Conservation (phyloP, 2,888 invertebrate species). For the Eurytoma californica region DNA sequence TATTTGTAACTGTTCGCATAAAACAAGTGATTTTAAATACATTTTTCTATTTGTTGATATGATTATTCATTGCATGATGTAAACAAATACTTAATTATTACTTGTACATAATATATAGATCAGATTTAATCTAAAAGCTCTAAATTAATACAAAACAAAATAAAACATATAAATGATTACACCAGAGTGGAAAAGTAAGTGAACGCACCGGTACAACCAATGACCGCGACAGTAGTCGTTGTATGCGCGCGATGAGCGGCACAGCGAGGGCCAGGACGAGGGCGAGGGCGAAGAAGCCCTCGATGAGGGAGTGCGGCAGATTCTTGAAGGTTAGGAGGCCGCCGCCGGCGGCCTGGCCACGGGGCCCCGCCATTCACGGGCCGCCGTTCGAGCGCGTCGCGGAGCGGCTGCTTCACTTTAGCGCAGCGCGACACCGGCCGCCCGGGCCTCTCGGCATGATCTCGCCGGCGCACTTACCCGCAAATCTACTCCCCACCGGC, state of each 20-base stretch:
- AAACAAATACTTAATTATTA: no score
- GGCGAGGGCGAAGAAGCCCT: slow-evolving; percentile 65
- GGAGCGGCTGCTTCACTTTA: background rate
- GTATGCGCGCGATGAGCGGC: slow-evolving; percentile 65
- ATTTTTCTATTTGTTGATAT: no score
- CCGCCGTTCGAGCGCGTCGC: background rate
- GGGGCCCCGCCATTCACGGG: slow-evolving; percentile 64
- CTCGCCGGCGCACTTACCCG: background rate
- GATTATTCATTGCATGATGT: no score
- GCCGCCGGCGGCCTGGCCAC: slow-evolving; percentile 50
- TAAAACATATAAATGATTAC: background rate
- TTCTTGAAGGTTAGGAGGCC: slow-evolving; percentile 67
- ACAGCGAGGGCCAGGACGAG: slow-evolving; percentile 66
- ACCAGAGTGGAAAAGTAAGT: background rate
- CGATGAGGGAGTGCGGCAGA: slow-evolving; percentile 66
- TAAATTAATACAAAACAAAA: background rate
- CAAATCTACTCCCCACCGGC: background rate
- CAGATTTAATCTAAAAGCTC: no score
- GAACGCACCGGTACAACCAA: slow-evolving; percentile 60
- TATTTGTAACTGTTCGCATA: no score
- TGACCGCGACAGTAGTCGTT: slow-evolving; percentile 56
- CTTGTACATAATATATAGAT: no score
- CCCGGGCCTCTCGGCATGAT: slow-evolving; percentile 3
- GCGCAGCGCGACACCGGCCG: background rate
- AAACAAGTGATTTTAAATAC: no score